phyloP scores from a whole-genome alignment of 2,797 vertebrate species.

The Dendrocincla fuliginosa region DNA sequence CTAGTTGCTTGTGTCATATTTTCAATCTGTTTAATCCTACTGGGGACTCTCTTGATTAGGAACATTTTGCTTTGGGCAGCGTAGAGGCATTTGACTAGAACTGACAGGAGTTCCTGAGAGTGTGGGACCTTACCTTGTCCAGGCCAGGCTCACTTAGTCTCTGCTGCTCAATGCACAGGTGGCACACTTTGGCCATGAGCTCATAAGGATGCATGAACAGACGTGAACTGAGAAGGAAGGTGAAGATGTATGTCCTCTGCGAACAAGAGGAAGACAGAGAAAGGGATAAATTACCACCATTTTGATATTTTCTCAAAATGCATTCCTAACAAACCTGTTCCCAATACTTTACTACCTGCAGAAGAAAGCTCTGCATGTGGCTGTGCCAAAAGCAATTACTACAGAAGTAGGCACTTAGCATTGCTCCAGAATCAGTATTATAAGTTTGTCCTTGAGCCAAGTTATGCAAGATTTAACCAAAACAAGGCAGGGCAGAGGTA shows the following conservation, averaged over 20 bases:
- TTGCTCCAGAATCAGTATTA: not conserved
- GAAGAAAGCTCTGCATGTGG: not conserved
- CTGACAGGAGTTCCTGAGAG: not conserved
- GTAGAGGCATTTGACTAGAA: not conserved
- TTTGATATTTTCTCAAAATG: not conserved
- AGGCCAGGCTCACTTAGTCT: constrained; percentile 82
- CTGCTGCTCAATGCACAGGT: constrained; percentile 88
- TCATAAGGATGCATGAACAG: constrained; percentile 90
- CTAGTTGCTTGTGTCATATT: not conserved
- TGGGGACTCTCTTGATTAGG: not conserved
- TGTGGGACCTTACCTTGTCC: constrained; percentile 83
- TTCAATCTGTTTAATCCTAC: not conserved
- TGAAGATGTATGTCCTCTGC: constrained; percentile 94
- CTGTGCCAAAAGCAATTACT: not conserved
- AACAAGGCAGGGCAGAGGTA: not conserved
- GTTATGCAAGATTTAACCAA: constrained; percentile 15
- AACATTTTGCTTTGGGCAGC: not conserved
- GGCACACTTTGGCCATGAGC: constrained; percentile 91
- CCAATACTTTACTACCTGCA: not conserved
- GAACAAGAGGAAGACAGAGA: not conserved
- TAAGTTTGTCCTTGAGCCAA: not conserved
- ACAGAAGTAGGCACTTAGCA: not conserved
- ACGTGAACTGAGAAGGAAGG: constrained; percentile 93
- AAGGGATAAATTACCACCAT: not conserved
- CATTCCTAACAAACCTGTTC: not conserved